A percentile compares a stretch with the other conserved stretches of the same genome.
Evolutionary conservation across 2,797 vertebrate genomes (phyloP).

Genomic region (Tauraco hartlaubi): DNA sequence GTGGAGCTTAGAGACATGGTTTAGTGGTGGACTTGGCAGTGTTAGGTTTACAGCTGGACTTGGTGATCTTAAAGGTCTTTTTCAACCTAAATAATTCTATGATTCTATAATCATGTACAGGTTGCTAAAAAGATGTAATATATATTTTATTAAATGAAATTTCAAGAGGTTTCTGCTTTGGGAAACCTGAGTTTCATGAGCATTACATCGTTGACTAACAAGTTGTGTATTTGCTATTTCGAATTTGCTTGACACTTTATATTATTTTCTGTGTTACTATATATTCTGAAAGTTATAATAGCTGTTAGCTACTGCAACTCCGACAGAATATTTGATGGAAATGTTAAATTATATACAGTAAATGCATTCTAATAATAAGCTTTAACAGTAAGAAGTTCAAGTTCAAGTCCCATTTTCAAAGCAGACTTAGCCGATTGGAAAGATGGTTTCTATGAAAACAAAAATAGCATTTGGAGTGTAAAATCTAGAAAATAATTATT

Average conservation of each 20-base stretch:
- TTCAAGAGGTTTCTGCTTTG: not conserved
- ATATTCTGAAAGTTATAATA: not conserved
- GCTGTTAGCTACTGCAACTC: not conserved
- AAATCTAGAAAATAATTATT: not conserved
- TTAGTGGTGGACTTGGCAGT: not conserved
- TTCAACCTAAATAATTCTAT: not conserved
- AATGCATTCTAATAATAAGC: not conserved
- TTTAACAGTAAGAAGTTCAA: not conserved
- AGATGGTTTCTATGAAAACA: not conserved
- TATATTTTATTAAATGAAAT: not conserved
- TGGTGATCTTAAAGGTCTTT: fast-evolving
- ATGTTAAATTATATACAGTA: not conserved
- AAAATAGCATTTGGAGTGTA: not conserved
- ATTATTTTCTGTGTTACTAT: not conserved
- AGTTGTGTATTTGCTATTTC: not conserved
- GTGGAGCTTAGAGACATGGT: not conserved
- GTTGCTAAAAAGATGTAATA: not conserved
- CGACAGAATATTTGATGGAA: not conserved
- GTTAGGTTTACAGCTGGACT: not conserved
- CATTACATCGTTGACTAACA: not conserved
- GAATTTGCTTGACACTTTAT: not conserved
- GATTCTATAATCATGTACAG: not conserved
- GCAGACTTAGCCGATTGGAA: not conserved
- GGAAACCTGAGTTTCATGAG: not conserved
- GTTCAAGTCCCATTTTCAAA: not conserved